phyloP scores from a whole-genome alignment of 1,140 invertebrate species.

The Scylla paramamosain region DNA sequence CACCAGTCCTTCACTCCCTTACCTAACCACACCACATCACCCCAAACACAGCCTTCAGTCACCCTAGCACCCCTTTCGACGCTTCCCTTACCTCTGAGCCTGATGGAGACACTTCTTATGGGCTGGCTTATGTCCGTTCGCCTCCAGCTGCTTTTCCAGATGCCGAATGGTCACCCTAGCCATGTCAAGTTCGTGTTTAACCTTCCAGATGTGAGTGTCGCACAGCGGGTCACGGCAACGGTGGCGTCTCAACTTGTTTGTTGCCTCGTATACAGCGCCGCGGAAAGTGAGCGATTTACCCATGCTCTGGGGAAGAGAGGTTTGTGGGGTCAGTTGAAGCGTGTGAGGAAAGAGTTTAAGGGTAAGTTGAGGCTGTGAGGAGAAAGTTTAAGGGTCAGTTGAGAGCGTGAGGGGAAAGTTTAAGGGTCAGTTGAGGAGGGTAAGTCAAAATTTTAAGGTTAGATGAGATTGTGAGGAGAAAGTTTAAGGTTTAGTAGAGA shows the following conservation, averaged over 20 bases:
- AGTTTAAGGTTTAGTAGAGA: too few relatives aligned
- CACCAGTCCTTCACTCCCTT: too few relatives aligned
- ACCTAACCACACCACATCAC: too few relatives aligned
- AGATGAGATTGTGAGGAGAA: too few relatives aligned
- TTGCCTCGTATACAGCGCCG: conserved; percentile 93
- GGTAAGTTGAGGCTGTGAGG: too few relatives aligned
- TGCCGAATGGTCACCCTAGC: conserved; percentile 90
- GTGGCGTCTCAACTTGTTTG: conserved; percentile 81
- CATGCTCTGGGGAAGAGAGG: conserved; percentile 81
- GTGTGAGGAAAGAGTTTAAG: not conserved
- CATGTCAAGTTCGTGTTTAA: conserved; percentile 92
- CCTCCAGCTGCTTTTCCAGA: conserved; percentile 86
- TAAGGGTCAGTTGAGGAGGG: too few relatives aligned
- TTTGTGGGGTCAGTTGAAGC: not conserved
- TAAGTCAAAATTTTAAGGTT: too few relatives aligned
- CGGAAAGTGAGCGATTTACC: conserved; percentile 93
- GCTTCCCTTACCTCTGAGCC: not conserved
- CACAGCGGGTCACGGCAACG: conserved; percentile 78
- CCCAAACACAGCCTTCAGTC: too few relatives aligned
- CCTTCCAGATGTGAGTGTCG: conserved; percentile 88
- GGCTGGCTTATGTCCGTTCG: conserved; percentile 38
- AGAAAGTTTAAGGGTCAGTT: too few relatives aligned
- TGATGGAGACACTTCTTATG: conserved; percentile 29
- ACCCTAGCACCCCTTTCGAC: not conserved
- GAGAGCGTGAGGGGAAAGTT: too few relatives aligned